A percentile compares a stretch with the other conserved stretches of the same genome.
Conservation (phyloP, 2,888 invertebrate species). For the Azorinus chamasolen region DNA sequence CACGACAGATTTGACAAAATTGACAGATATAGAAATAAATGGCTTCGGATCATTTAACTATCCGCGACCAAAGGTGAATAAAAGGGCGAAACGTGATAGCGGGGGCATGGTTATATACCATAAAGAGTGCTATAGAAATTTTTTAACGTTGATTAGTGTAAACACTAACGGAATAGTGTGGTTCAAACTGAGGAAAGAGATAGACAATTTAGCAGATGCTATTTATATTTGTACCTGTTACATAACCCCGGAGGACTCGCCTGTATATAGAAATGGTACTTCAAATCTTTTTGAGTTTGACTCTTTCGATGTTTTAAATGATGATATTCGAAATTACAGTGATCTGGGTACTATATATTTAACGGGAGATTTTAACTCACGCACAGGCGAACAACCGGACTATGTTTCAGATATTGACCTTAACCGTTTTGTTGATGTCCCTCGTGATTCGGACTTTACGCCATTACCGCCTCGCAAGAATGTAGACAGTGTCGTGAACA, state of each 20-base stretch:
- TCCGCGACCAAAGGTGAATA: conserved; percentile 23
- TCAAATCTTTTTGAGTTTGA: conserved; percentile 33
- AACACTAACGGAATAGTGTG: conserved; percentile 34
- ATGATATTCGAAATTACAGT: conserved; percentile 18
- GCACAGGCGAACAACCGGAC: conserved; percentile 21
- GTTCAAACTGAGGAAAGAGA: conserved; percentile 19
- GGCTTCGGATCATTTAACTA: conserved; percentile 24
- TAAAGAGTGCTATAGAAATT: conserved; percentile 15
- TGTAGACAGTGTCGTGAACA: conserved; percentile 11
- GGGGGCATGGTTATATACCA: conserved; percentile 31
- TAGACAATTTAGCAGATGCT: conserved; percentile 6
- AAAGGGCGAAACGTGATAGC: conserved; percentile 28
- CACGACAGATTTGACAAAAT: no score
- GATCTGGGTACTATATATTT: conserved; percentile 13
- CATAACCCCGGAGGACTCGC: conserved; percentile 37
- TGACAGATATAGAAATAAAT: no score
- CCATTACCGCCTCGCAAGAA: conserved; percentile 6
- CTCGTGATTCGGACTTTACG: not conserved
- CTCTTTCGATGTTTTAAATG: conserved; percentile 13
- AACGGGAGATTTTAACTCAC: conserved; percentile 31
- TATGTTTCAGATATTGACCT: conserved; percentile 16
- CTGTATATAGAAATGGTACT: conserved; percentile 24
- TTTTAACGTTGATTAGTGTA: conserved; percentile 17
- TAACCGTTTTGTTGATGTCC: conserved; percentile 1
- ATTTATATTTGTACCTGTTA: conserved; percentile 28